phyloP scores from a whole-genome alignment of 1,140 invertebrate genomes.

The Drusus annulatus region DNA sequence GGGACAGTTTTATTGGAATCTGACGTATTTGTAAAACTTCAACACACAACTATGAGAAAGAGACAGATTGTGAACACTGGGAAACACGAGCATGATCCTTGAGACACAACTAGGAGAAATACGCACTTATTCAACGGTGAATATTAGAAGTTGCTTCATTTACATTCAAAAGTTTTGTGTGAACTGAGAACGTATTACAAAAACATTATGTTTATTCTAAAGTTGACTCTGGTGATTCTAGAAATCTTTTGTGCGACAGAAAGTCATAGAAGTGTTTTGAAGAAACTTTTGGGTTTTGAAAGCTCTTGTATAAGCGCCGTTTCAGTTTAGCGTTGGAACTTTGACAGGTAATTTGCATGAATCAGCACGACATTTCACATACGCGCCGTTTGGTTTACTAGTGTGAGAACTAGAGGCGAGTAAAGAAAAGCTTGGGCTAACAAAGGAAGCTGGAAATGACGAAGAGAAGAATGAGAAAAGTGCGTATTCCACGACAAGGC shows the following conservation, averaged over 20 bases:
- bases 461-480: neutral
- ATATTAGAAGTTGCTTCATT: neutral
- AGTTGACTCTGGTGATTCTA: too few species aligned
- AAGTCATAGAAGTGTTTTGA: too few species aligned
- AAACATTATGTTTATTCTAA: too few species aligned
- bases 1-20: neutral
- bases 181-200: too few species aligned
- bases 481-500: constrained; percentile 2
- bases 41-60: constrained; percentile 21
- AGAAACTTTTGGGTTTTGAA: too few species aligned
- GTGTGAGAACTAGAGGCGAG: neutral
- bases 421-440: neutral
- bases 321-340: neutral
- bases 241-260: too few species aligned
- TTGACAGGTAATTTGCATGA: neutral
- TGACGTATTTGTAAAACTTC: neutral
- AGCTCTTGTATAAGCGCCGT: too few species aligned
- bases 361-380: neutral
- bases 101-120: neutral
- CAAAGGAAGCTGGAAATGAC: neutral
- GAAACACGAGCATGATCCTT: constrained; percentile 3
- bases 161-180: too few species aligned
- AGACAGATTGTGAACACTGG: constrained; percentile 8
- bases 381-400: too few species aligned
- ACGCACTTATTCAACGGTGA: neutral